Conservation (phyloP, 2,888 invertebrate species). For the Drosophila nr. perissopoda region DNA sequence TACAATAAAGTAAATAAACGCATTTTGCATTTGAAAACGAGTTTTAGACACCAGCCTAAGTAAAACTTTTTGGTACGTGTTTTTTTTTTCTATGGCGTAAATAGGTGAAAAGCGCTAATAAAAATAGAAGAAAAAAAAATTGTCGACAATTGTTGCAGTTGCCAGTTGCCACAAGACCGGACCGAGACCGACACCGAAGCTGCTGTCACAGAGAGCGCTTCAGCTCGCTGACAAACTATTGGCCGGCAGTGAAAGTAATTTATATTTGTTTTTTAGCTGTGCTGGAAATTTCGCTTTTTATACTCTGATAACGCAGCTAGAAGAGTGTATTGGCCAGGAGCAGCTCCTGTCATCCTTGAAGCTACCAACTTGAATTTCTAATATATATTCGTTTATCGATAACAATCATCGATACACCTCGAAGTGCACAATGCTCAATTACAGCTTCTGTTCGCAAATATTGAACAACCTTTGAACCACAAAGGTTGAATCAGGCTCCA, state of each 20-base stretch:
- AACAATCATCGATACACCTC: neutral
- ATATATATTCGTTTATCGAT: neutral
- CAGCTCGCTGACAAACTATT: constrained; percentile 50
- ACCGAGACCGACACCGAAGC: constrained; percentile 26
- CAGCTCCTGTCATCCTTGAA: neutral
- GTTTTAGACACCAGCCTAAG: constrained; percentile 51
- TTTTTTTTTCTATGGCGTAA: constrained; percentile 53
- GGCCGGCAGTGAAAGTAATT: constrained; percentile 74
- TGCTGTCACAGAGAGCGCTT: constrained; percentile 4
- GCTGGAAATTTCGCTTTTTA: constrained; percentile 63
- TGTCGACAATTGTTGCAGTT: constrained; percentile 44
- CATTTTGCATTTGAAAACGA: constrained; percentile 68
- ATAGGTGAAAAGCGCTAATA: constrained; percentile 68
- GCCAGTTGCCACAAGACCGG: constrained; percentile 36
- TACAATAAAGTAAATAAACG: constrained; percentile 17
- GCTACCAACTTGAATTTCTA: neutral
- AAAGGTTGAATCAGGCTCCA: neutral
- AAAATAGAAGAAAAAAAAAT: constrained; percentile 23
- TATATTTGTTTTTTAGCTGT: constrained; percentile 54
- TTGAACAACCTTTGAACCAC: neutral
- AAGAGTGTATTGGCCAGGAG: neutral
- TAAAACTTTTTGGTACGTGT: constrained; percentile 57
- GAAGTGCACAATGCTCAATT: neutral
- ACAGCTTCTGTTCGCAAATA: neutral
- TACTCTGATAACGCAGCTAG: constrained; percentile 4